Conservation (phyloP, 2,797 vertebrate species). For the Lutjanus argentimaculatus region DNA sequence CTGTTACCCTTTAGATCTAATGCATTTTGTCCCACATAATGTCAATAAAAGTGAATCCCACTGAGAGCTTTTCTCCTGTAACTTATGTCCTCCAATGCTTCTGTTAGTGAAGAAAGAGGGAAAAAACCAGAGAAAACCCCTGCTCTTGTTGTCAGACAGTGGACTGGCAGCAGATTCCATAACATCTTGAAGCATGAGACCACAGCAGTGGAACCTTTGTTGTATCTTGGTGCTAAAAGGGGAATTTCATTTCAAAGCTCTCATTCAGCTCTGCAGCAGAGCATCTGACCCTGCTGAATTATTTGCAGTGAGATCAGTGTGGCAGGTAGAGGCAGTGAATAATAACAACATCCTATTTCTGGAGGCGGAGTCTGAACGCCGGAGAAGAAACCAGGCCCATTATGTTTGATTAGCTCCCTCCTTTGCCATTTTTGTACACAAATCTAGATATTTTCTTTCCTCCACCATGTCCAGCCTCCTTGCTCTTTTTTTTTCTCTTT, state of each 20-base stretch:
- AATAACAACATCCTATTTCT: constrained; percentile 54
- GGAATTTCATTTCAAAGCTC: constrained; percentile 48
- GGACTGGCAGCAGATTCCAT: constrained; percentile 6
- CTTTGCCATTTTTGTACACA: constrained; percentile 49
- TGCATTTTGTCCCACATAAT: background rate
- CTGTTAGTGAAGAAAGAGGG: background rate
- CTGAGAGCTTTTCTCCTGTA: background rate
- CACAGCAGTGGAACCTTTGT: constrained; percentile 17
- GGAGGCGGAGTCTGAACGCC: constrained; percentile 30
- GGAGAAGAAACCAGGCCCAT: constrained; percentile 1
- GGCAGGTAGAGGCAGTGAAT: constrained; percentile 40
- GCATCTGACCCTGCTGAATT: constrained; percentile 39
- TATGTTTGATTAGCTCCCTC: constrained; percentile 20
- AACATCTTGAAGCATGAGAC: constrained; percentile 9
- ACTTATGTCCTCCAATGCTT: background rate
- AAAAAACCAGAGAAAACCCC: background rate
- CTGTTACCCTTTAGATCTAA: too few relatives aligned
- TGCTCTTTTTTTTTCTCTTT: background rate
- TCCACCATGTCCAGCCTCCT: constrained; percentile 8
- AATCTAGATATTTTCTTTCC: background rate
- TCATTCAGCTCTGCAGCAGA: constrained; percentile 26
- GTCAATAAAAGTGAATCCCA: background rate
- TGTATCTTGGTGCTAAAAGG: constrained; percentile 32
- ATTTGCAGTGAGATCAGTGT: constrained; percentile 40
- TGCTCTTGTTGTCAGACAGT: constrained; percentile 17